phyloP scores from a whole-genome alignment of 2,888 invertebrate species.

The Apamea crenata region DNA sequence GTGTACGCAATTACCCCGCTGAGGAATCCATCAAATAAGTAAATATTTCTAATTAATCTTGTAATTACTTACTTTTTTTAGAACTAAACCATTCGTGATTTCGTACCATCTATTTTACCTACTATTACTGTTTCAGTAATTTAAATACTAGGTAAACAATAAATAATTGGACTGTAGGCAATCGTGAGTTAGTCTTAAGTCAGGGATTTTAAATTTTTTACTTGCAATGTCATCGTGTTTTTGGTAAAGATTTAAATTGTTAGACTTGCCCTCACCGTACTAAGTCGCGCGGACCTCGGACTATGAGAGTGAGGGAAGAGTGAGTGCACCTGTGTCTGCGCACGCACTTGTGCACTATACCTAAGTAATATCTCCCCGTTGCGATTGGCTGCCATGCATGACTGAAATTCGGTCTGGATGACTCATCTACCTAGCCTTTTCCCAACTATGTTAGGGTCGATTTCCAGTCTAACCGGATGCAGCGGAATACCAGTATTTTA shows the following conservation, averaged over 20 bases:
- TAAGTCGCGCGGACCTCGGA: background rate
- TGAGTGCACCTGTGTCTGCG: background rate
- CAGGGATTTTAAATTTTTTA: background rate
- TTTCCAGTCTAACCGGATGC: no score
- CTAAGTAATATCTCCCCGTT: no score
- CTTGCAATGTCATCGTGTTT: background rate
- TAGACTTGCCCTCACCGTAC: background rate
- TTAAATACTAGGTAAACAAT: background rate
- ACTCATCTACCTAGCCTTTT: no score
- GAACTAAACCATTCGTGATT: background rate
- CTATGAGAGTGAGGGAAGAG: background rate
- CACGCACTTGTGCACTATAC: background rate
- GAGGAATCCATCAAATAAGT: background rate
- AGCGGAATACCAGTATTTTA: no score
- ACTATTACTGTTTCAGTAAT: background rate
- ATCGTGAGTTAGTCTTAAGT: background rate
- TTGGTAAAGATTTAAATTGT: background rate
- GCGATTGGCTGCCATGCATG: no score
- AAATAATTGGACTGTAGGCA: background rate
- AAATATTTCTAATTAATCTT: no score
- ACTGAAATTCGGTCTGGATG: no score
- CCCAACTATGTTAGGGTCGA: no score
- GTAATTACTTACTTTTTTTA: background rate
- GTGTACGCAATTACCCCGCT: background rate
- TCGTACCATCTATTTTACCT: background rate